A percentile compares a stretch with the other conserved stretches of the same genome.
phyloP scores from a whole-genome alignment of 2,888 invertebrate species.

The Phoenoteleia sp. region DNA sequence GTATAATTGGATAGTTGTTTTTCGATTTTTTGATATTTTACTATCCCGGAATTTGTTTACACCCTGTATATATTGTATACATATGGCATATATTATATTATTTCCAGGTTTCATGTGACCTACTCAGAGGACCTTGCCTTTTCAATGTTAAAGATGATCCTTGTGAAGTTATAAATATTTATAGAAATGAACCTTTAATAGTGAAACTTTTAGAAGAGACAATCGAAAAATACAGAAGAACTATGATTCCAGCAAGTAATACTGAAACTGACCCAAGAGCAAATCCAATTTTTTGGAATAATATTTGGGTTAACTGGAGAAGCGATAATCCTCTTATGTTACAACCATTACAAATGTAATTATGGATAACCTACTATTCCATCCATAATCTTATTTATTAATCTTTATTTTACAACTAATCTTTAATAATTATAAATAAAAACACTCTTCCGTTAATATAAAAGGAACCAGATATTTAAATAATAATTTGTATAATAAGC shows the following conservation, averaged over 20 bases:
- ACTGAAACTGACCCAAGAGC: conserved; percentile 86
- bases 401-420: no score
- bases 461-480: no score
- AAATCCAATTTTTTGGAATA: conserved; percentile 88
- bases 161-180: conserved; percentile 87
- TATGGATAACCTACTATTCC: no score
- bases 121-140: conserved; percentile 77
- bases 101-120: conserved; percentile 41
- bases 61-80: no score
- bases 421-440: no score
- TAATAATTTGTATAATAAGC: no score
- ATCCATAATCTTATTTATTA: no score
- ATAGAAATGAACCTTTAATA: conserved; percentile 84
- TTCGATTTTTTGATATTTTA: no score
- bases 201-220: conserved; percentile 86
- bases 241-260: conserved; percentile 86
- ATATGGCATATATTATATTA: background rate
- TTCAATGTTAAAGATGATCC: conserved; percentile 86
- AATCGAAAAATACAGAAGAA: conserved; percentile 85
- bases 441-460: no score
- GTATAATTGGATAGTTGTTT: no score
- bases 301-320: conserved; percentile 89
- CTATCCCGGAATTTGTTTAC: no score
- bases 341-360: no score
- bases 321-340: conserved; percentile 11